Evolutionary conservation across 2,113 vertebrate genomes (phyloP), one percentile per base, ranked within the genome.

Genomic region (Aspidoscelis tigris): DNA sequence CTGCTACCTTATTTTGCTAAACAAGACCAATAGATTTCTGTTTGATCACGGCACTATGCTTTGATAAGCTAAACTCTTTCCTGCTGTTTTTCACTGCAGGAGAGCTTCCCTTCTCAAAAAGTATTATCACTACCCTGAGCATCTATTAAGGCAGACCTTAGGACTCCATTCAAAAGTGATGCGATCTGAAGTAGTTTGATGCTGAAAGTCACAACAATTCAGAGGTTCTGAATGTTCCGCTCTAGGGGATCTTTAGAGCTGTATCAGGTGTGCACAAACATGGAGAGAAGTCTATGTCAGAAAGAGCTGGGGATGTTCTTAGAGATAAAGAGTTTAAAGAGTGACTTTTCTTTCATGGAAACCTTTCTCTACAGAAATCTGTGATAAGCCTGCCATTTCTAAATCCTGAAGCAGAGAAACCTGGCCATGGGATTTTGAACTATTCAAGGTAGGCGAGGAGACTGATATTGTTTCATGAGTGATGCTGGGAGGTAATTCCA

Each of bases 291-390:
- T 43, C 64, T 87, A 0, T 41, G 1, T 20, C 77, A 2, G 16
- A 76, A 87, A 14, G 7, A 84, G 41, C 2, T 68, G 39, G 61
- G 2, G 5, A 12, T 14, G 76, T 22, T 43, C 5, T 81, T 9
- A 78, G 86, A 76, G 55, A 78, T 44, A 78, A 82, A 26, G 24
- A 11, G 50, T 89, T 2, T 0, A 82, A 78, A 4, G 12, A 1
- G 43, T 33, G 0, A n/a, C 16, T 82, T 88, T 71, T 80, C 78
- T 80, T 72, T 87, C 21, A 58, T 58, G 50, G 58, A 86, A 76
- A 0, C 0, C 7, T 82, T 74, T 7, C 80, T n/a, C 26, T 83
- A 50, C 0, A n/a, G 66, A 71, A 43, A 18, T 44, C 68, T 79
- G 78, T 65, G 58, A 68, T 21, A 55, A 2, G 2, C 55, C 68